Evolutionary conservation across 1,140 invertebrate species (phyloP), one percentile per base, ranked within the genome.

Genomic region (Plectrocnemia conspersa): DNA sequence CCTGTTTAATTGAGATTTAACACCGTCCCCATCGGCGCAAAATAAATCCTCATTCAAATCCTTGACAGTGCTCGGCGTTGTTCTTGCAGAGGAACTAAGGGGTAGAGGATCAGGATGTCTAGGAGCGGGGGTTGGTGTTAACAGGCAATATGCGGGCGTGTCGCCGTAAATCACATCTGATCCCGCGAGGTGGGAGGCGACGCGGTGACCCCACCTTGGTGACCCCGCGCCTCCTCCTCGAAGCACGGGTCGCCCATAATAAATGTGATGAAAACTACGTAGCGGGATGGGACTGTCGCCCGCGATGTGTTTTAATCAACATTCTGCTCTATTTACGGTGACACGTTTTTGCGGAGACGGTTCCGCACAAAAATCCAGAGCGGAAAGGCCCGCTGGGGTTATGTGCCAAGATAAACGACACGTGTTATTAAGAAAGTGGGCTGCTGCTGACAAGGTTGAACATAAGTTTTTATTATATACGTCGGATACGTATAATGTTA

Each of bases 71-170:
- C 33, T 23, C 42, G 23, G 44, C 53, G 33, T n/a, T 46, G 41
- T 46, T 46, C 53, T 55, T 55, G 44, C 35, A 21, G 40, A 42
- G 40, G 19, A 42, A n/a, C 24, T 42, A 42, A 22, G 24, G 40
- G 40, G 19, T 22, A 21, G 2, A 21, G 40, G 19, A 42, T 21
- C 40, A 42, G 40, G 16, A 4, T 7, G 7, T 7, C 15, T 21
- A 21, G 13, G 19, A 42, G n/a, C n/a, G 40, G 33, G 42, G 40
- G 53, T 33, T 32, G 47, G 44, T 55, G 53, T 55, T 55, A 55
- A 55, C 53, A 55, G 53, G 53, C 53, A 55, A 55, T 55, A 55
- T 55, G 53, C 53, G 53, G 53, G 53, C 44, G 53, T 55, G 53
- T 55, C 53, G 53, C 44, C 42, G 53, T 55, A 55, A 55, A 55